These are phyloP conservation scores for Dicerorhinus sumatrensis DNA, from an alignment of 2,113 vertebrate species.

Conservation along the genomic window DNA sequence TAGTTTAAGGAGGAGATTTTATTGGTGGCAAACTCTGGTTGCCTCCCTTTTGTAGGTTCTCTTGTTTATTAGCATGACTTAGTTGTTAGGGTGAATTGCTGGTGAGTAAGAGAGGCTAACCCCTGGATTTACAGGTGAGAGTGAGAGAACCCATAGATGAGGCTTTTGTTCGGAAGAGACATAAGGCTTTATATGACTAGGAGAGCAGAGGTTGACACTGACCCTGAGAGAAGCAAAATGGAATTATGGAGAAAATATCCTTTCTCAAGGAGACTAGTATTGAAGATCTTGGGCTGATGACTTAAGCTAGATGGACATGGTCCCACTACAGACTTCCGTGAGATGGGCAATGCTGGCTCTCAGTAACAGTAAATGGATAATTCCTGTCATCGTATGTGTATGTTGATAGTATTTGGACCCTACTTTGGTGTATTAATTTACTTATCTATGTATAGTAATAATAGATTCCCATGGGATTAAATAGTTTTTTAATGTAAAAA, in stretches of 20 bases:
- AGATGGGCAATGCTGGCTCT: neutral
- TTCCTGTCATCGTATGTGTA: neutral
- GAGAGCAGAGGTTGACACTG: neutral
- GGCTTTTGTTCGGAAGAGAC: neutral
- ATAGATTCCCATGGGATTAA: neutral
- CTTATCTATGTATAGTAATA: neutral
- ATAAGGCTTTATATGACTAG: neutral
- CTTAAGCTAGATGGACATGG: neutral
- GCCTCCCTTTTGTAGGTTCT: neutral
- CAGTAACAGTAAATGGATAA: neutral
- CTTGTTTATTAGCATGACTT: neutral
- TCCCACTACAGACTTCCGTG: neutral
- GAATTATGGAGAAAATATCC: constrained; percentile 12
- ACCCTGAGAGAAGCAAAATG: neutral
- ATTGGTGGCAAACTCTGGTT: neutral
- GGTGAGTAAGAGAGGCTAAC: neutral
- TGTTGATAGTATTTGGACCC: neutral
- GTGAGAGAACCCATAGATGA: neutral
- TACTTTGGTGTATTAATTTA: neutral
- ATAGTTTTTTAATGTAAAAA: neutral
- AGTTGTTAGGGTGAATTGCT: neutral
- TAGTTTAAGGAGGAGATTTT: neutral
- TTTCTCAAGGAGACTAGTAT: neutral
- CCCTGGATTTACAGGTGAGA: neutral
- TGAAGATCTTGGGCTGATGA: neutral